Evolutionary conservation across 1,140 invertebrate genomes (phyloP).

Genomic region (Drosophila orosa): DNA sequence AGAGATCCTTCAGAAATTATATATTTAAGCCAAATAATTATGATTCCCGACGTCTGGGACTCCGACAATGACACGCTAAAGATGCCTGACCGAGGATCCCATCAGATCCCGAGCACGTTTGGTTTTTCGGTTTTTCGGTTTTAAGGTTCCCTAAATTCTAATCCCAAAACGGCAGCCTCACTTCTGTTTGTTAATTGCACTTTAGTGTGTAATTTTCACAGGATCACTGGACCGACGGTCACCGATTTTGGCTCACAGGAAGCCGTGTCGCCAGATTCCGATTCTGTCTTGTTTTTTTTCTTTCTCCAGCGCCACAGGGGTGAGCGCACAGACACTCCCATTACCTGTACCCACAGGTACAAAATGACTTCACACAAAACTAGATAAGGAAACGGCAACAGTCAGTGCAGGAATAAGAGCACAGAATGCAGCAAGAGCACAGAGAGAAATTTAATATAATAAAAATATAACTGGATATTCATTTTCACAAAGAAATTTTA

Average conservation of each 20-base stretch:
- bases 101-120: conserved; percentile 32
- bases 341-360: conserved; percentile 61
- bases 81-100: conserved; percentile 5
- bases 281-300: not conserved
- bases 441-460: not conserved
- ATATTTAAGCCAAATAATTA: conserved; percentile 54
- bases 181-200: conserved; percentile 80
- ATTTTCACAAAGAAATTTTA: not conserved
- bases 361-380: conserved; percentile 79
- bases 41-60: conserved; percentile 55
- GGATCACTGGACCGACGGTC: conserved; percentile 51
- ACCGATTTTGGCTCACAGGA: conserved; percentile 54
- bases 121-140: not conserved
- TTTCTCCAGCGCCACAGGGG: conserved; percentile 21
- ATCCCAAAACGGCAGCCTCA: conserved; percentile 75
- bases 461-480: not conserved
- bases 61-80: conserved; percentile 59
- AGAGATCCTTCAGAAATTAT: conserved; percentile 36
- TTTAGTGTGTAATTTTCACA: conserved; percentile 79
- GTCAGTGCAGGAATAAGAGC: conserved; percentile 4
- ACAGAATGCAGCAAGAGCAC: not conserved
- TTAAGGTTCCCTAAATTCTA: conserved; percentile 21
- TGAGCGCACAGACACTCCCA: conserved; percentile 35
- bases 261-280: conserved; percentile 42
- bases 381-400: conserved; percentile 46